Base-by-base conservation (phyloP, 2,888 invertebrate genomes). In the Harpagoxenus sublaevis region DNA sequence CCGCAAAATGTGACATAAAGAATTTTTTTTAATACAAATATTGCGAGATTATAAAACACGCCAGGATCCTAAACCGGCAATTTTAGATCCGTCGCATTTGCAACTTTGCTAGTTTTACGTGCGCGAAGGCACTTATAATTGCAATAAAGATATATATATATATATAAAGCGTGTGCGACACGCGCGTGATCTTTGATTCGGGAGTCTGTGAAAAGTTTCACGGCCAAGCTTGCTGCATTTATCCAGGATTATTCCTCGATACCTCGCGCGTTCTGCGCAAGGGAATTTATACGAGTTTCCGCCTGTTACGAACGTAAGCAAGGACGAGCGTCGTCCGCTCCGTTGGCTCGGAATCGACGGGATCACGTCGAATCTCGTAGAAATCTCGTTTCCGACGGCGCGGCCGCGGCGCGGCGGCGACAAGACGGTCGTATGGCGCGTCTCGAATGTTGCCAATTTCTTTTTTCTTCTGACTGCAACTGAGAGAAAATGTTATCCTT, bases 341-440 rank as follows among this genome's bases (percentile, higher is more conserved):
- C 88, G 84, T 31, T 89, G 89, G 84, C 28, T 87, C 83, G 89
- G 85, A 91, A 86, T 90, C 89, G 86, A 82, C 83, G 77, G 87
- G 83, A 90, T 87, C 90, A 84, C 87, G 12, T 78, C 42, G 90
- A 90, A 89, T 91, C 91, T 90, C 87, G 89, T 88, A 88, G 88
- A 91, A 87, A 91, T 90, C 90, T 88, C 90, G 87, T 85, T 86
- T 87, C 86, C 75, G 51, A 77, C 79, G 45, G 23, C 23, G 23
- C 23, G 23, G 23, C 23, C 23, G 23, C 23, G 23, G 23, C 23
- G 23, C 23, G 23, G n/a, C 65, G 15, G 10, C 45, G 18, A 70
- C 79, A 28, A 48, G 23, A 68, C 23, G 10, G 51, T 39, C 15
- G 31, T 18, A n/a, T n/a, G 12, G 8, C 28, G 10, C 28, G 9